Conservation (phyloP, 2,888 invertebrate genomes). For the Microctonus aethiopoides region DNA sequence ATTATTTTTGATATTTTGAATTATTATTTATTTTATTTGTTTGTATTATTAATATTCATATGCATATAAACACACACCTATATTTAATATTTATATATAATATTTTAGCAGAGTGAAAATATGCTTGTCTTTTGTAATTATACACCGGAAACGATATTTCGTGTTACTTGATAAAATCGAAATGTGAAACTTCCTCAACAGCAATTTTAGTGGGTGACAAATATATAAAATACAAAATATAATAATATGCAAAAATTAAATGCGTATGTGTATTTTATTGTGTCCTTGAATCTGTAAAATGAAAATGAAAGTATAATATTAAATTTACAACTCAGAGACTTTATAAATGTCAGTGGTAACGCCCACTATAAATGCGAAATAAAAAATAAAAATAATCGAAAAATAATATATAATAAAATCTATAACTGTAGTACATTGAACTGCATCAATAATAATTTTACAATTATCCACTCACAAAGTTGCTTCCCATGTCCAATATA, state of each 20-base stretch:
- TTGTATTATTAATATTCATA: background rate
- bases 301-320: background rate
- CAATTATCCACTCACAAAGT: background rate
- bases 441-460: background rate
- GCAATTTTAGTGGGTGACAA: background rate
- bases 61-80: background rate
- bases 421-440: background rate
- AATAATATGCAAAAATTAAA: background rate
- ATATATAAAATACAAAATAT: background rate
- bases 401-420: background rate
- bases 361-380: constrained; percentile 17
- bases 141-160: background rate
- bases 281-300: background rate
- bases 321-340: background rate
- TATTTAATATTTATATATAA: too few relatives aligned
- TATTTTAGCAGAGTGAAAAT: too few relatives aligned
- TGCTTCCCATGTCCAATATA: background rate
- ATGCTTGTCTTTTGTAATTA: background rate
- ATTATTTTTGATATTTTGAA: too few relatives aligned
- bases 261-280: background rate
- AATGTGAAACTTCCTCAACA: constrained; percentile 6
- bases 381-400: background rate
- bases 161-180: background rate
- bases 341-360: constrained; percentile 30
- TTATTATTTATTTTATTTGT: too few relatives aligned